phyloP scores from a whole-genome alignment of 2,113 vertebrate genomes.

The Sapajus apella region DNA sequence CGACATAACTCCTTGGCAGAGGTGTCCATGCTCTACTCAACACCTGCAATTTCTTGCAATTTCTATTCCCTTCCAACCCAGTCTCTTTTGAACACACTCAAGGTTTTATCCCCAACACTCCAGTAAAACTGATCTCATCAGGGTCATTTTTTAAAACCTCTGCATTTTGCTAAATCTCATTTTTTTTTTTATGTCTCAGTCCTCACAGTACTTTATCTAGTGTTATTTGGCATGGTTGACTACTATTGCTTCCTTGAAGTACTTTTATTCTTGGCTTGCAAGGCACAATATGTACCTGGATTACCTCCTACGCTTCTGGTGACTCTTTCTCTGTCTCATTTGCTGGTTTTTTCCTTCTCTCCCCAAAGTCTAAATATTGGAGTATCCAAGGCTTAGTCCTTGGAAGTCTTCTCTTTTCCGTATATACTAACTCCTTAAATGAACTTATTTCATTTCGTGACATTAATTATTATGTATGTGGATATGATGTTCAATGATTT shows the following conservation, averaged over 20 bases:
- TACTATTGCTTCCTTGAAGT: neutral
- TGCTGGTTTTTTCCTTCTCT: neutral
- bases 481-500: neutral
- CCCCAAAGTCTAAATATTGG: neutral
- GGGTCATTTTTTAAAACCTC: neutral
- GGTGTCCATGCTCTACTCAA: neutral
- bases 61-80: neutral
- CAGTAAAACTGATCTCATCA: neutral
- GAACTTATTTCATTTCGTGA: neutral
- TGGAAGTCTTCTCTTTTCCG: neutral
- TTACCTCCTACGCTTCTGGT: neutral
- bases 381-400: neutral
- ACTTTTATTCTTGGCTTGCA: neutral
- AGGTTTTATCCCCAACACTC: neutral
- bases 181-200: neutral
- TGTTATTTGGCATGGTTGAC: neutral
- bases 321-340: neutral
- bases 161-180: neutral
- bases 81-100: neutral
- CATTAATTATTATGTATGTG: neutral
- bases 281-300: neutral
- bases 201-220: neutral
- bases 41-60: neutral
- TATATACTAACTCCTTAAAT: neutral
- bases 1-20: neutral